phyloP scores from a whole-genome alignment of 2,797 vertebrate species.

The Tarsius wallacei region DNA sequence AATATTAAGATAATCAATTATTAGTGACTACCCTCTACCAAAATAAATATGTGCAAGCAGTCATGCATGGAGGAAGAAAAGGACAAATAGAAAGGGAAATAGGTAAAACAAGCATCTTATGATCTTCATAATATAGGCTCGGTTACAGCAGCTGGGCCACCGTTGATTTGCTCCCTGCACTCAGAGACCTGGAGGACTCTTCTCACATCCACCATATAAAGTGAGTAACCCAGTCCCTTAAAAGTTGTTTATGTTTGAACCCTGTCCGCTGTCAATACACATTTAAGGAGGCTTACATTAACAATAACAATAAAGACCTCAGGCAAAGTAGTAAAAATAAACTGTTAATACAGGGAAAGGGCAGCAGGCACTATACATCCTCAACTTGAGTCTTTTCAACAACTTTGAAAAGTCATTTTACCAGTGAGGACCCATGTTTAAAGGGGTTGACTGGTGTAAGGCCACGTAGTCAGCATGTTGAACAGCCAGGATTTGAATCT shows the following conservation, averaged over 20 bases:
- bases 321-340: neutral
- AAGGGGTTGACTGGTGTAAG: neutral
- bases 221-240: neutral
- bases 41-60: no score
- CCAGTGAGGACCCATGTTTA: neutral
- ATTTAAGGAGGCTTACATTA: neutral
- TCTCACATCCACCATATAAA: neutral
- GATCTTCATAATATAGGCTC: no score
- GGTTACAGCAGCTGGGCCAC: neutral
- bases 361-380: neutral
- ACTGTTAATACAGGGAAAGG: neutral
- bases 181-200: neutral
- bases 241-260: neutral
- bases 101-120: no score
- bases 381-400: slow-evolving; percentile 11
- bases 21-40: no score
- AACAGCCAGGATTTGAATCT: neutral
- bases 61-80: no score
- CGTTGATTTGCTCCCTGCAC: no score
- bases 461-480: neutral
- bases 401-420: slow-evolving; percentile 29
- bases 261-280: neutral
- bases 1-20: no score
- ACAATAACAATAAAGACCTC: neutral
- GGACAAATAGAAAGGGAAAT: no score